Evolutionary conservation across 2,113 vertebrate species (phyloP).

Genomic region (Strix uralensis): DNA sequence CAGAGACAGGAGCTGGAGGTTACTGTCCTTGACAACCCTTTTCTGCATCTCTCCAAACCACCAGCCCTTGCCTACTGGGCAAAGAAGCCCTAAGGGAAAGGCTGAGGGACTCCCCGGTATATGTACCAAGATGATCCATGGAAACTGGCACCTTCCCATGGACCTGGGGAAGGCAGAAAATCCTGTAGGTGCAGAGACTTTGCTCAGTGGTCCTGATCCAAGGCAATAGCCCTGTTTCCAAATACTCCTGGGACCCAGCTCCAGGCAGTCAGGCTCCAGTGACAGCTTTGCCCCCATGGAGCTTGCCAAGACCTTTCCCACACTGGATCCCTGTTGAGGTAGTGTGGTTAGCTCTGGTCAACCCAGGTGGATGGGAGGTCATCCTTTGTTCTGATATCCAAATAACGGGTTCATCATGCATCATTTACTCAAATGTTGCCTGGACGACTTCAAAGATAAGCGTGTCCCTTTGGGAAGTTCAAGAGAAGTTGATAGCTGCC

Average conservation of each 20-base stretch:
- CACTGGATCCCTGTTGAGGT: background rate
- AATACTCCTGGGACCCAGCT: background rate
- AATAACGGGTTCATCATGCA: background rate
- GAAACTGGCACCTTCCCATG: background rate
- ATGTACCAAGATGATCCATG: background rate
- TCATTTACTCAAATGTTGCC: background rate
- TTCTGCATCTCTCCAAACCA: background rate
- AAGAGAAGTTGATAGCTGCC: background rate
- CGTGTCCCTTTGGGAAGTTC: background rate
- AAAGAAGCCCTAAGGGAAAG: background rate
- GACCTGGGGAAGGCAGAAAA: background rate
- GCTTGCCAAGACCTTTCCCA: background rate
- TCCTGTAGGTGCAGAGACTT: background rate
- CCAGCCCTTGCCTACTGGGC: background rate
- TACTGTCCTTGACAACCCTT: background rate
- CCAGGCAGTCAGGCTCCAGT: background rate
- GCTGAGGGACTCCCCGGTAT: background rate
- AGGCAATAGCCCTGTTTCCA: background rate
- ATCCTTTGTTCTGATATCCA: background rate
- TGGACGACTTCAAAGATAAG: background rate
- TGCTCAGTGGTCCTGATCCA: background rate
- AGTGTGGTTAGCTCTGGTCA: background rate
- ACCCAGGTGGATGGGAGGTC: background rate
- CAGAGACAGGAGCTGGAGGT: background rate
- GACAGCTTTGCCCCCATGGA: background rate